A percentile compares a stretch with the other conserved stretches of the same genome.
Evolutionary conservation across 2,113 vertebrate genomes (phyloP).

Genomic region (Pomatostomus ruficeps): DNA sequence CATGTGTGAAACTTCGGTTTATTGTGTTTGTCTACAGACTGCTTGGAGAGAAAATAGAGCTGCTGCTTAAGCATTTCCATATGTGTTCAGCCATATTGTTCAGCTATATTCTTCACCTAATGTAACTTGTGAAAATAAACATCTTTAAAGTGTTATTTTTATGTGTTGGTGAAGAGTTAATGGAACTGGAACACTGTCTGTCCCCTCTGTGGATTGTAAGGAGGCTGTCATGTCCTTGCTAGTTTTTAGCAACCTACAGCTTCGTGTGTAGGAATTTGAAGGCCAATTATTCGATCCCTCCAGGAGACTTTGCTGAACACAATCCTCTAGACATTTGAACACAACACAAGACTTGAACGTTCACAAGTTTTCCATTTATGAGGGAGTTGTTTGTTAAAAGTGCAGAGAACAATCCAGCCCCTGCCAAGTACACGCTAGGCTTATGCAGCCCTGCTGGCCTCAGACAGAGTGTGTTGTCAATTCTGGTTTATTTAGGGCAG

Average conservation of each 20-base stretch:
- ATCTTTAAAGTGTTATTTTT: background rate
- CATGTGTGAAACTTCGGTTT: background rate
- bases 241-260: background rate
- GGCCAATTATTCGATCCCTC: background rate
- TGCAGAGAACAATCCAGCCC: background rate
- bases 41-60: slow-evolving; percentile 12
- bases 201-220: background rate
- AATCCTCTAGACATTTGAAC: background rate
- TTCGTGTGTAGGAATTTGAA: background rate
- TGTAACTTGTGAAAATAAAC: slow-evolving; percentile 1
- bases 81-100: slow-evolving; percentile 20
- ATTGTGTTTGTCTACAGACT: slow-evolving; percentile 23
- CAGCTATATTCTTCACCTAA: background rate
- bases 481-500: slow-evolving; percentile 33
- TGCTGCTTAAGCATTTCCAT: slow-evolving; percentile 36
- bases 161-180: background rate
- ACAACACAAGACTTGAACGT: background rate
- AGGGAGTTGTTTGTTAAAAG: slow-evolving; percentile 25
- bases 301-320: background rate
- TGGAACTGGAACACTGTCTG: background rate
- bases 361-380: slow-evolving; percentile 15
- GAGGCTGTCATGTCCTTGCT: background rate
- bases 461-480: background rate
- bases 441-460: background rate
- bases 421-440: slow-evolving; percentile 5